Evolutionary conservation across 2,888 invertebrate species (phyloP), one percentile per base, ranked within the genome.

Genomic region (Nephrotoma flavescens): DNA sequence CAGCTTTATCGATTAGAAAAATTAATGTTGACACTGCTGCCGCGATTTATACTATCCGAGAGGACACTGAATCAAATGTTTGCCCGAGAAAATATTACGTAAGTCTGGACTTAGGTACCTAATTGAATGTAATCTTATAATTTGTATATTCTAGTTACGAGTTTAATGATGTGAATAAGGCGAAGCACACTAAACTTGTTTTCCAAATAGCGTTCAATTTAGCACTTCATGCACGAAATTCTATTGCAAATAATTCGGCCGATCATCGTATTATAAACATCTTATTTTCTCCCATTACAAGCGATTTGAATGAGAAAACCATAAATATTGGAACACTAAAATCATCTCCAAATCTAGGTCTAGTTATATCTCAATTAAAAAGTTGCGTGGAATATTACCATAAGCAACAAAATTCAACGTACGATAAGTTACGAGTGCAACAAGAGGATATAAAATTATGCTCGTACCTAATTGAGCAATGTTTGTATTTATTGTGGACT

Each of bases 401-500:
- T 88, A 91, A 92, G 42, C 84, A 84, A n/a, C 42, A 41, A 12
- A 84, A 42, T n/a, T 84, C 84, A n/a, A n/a, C 84, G 12, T 42
- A 84, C n/a, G 84, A 84, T 42, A 84, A 84, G 42, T 41, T 84
- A 9, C 15, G 41, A 84, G 41, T 42, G 4, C 41, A 84, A 6
- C 84, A 84, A 87, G 92, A 92, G 87, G 94, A 94, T 90, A 92
- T 95, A 89, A 93, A 93, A 89, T 92, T 94, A 89, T 93, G 94
- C 89, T 92, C 93, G 86, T 94, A 94, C 89, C 95, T 96, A 87
- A 94, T 95, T 41, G 95, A 96, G 90, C 94, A 94, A 88, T 94
- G 95, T 89, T 91, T 96, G 86, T 95, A 95, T 89, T 93, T 97
- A 87, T 92, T 96, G 88, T 96, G 96, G 96, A 93, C 94, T 86